These are phyloP conservation scores for Chaetorhynchus papuensis DNA, from an alignment of 2,113 vertebrate species.

Conservation along the genomic window DNA sequence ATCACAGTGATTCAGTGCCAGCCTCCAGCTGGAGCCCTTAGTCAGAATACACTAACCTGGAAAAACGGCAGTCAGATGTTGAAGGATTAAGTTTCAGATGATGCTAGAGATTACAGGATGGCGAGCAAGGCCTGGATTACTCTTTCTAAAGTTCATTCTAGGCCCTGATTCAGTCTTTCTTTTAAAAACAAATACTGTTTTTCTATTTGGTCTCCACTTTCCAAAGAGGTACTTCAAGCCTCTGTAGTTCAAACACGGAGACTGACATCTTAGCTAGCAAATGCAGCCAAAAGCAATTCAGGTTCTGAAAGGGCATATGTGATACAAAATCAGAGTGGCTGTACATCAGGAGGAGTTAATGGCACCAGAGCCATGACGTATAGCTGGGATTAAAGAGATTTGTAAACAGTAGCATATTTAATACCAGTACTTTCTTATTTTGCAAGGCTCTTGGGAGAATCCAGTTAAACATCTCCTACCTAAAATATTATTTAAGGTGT, in stretches of 20 bases:
- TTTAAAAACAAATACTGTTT: neutral
- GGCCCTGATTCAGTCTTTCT: neutral
- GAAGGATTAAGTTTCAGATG: neutral
- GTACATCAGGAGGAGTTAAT: neutral
- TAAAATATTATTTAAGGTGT: neutral
- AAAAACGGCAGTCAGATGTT: neutral
- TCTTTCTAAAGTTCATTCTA: neutral
- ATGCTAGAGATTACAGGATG: neutral
- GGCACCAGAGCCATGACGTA: neutral
- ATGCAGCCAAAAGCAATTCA: neutral
- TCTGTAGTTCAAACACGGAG: neutral
- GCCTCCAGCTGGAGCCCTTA: neutral
- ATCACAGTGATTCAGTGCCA: neutral
- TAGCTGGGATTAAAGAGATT: neutral
- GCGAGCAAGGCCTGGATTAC: neutral
- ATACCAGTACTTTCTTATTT: neutral
- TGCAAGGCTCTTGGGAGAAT: neutral
- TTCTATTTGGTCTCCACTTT: neutral
- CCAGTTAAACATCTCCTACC: neutral
- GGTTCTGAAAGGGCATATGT: neutral
- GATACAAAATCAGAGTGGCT: neutral
- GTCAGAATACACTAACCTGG: neutral
- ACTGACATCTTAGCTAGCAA: neutral
- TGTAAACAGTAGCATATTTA: neutral
- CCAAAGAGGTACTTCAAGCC: neutral